phyloP scores from a whole-genome alignment of 2,113 vertebrate genomes.

The Pungitius pungitius region DNA sequence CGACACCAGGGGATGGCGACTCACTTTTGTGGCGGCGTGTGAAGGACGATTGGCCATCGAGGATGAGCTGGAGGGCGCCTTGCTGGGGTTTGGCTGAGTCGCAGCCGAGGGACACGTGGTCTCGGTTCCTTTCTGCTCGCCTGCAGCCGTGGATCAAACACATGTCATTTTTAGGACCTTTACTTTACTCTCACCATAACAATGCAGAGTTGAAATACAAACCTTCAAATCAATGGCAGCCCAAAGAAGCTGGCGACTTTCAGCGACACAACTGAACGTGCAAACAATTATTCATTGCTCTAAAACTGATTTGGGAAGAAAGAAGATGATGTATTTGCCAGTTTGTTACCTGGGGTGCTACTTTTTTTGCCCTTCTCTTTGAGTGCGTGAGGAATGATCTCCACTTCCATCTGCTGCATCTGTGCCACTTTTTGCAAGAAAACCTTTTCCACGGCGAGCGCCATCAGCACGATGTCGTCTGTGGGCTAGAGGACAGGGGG shows the following conservation, averaged over 20 bases:
- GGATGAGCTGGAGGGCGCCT: conserved; percentile 80
- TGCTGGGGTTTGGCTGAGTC: conserved; percentile 84
- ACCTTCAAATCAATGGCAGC: too few relatives aligned
- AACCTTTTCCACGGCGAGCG: conserved; percentile 95
- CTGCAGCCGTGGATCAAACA: conserved; percentile 50
- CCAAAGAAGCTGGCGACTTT: too few relatives aligned
- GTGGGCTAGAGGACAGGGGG: conserved; percentile 84
- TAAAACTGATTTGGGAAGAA: too few relatives aligned
- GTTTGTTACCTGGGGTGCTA: conserved; percentile 77
- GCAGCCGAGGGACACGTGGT: conserved; percentile 77
- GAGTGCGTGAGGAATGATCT: conserved; percentile 84
- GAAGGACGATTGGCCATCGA: conserved; percentile 80
- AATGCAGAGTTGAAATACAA: too few relatives aligned
- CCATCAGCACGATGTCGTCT: conserved; percentile 98
- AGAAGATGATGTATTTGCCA: too few relatives aligned
- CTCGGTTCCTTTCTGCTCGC: conserved; percentile 69
- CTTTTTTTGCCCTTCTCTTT: conserved; percentile 89
- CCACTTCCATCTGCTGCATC: conserved; percentile 92
- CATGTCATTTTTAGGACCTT: neutral
- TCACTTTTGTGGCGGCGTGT: conserved; percentile 87
- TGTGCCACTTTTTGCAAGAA: conserved; percentile 93
- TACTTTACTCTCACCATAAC: too few relatives aligned
- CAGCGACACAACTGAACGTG: too few relatives aligned
- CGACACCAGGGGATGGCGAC: conserved; percentile 2
- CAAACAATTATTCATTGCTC: too few relatives aligned